Evolutionary conservation across 2,888 invertebrate genomes (phyloP), one percentile per base, ranked within the genome.

Genomic region (Spodoptera littoralis): DNA sequence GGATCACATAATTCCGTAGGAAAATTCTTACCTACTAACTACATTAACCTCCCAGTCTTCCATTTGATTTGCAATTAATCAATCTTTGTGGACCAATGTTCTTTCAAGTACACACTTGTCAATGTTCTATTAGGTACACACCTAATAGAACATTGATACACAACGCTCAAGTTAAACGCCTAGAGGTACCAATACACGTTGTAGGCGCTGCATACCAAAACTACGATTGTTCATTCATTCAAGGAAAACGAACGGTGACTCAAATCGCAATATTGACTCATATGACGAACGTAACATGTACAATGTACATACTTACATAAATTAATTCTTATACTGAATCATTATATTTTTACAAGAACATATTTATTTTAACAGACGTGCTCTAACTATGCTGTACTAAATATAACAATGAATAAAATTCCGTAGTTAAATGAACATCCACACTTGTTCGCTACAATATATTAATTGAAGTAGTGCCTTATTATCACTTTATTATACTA

Each of bases 191-290:
- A 51, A 53, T 13, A 59, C 27, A 47, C 44, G 68, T 52, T 50
- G 58, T 76, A 72, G 64, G 68, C 59, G 58, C 58, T 60, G 66
- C 77, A 77, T 73, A 62, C 56, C 61, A 67, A 72, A 55, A 72
- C 51, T 60, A 60, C 59, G 49, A 65, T 72, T 62, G 56, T 71
- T 78, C 63, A 76, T 82, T 85, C 83, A 84, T 90, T 89, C 89
- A 88, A 84, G 77, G 88, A 88, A 36, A 88, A 77, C 70, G 72
- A 80, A 81, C 76, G 62, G 83, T 91, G 91, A 91, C 73, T 90
- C 90, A 88, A 87, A 69, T 69, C 66, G 48, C 60, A 45, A 65
- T 80, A 84, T 85, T 90, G 90, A 90, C 80, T 90, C 90, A 90
- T 70, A 70, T 62, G 58, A 69, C 58, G 47, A 58, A 55, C 47